phyloP scores from a whole-genome alignment of 2,888 invertebrate genomes.

The Lepidonotus clava region DNA sequence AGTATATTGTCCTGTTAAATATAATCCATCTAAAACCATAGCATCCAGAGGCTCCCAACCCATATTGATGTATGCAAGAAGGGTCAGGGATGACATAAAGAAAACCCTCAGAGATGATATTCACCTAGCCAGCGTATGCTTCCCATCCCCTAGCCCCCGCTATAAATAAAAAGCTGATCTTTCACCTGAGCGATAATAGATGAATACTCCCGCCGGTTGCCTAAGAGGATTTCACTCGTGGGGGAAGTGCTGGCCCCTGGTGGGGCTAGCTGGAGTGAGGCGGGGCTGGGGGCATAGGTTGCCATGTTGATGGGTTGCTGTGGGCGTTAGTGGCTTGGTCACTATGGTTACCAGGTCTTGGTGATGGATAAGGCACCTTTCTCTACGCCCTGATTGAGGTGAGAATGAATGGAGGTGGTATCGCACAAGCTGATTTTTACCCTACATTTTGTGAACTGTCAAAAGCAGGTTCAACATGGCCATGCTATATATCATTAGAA shows the following conservation, averaged over 20 bases:
- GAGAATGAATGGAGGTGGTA: neutral
- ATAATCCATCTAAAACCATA: too few species aligned
- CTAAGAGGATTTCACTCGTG: neutral
- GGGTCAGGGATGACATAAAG: too few species aligned
- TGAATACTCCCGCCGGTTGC: neutral
- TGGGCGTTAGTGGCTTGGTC: neutral
- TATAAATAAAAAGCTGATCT: too few species aligned
- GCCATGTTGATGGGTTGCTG: neutral
- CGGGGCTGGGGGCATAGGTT: constrained; percentile 5
- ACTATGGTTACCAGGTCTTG: neutral
- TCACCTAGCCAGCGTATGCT: too few species aligned
- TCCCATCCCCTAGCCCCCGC: too few species aligned
- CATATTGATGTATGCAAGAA: too few species aligned
- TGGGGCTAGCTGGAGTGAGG: neutral
- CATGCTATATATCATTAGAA: too few species aligned
- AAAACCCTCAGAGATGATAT: too few species aligned
- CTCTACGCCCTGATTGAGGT: neutral
- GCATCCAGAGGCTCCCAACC: too few species aligned
- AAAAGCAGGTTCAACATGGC: too few species aligned
- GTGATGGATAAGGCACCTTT: neutral
- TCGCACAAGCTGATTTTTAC: neutral
- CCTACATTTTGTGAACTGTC: too few species aligned
- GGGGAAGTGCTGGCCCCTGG: neutral
- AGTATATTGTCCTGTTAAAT: too few species aligned
- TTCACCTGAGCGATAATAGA: neutral